These are phyloP conservation scores for Parazoanthus swiftii DNA, from an alignment of 92 coral and sea anemone genomes.

Conservation along the genomic window DNA sequence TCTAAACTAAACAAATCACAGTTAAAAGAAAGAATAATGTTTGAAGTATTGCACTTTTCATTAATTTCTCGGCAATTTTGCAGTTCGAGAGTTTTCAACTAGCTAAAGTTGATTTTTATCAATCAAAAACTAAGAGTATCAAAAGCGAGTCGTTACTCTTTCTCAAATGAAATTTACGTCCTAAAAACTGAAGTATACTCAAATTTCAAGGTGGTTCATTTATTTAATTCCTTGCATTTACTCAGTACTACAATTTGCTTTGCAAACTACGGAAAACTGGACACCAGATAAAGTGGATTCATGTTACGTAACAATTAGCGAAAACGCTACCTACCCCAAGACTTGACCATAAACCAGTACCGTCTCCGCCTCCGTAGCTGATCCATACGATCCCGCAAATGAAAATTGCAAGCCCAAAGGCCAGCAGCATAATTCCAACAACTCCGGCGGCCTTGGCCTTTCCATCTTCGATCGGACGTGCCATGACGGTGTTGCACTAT, in stretches of 20 bases:
- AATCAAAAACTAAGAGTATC: not conserved
- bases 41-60: too few relatives aligned
- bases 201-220: too few relatives aligned
- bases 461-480: conserved; percentile 48
- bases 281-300: not conserved
- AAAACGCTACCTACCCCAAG: conserved; percentile 55
- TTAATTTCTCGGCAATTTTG: too few relatives aligned
- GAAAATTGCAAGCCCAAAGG: conserved; percentile 32
- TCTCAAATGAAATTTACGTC: too few relatives aligned
- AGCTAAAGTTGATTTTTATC: not conserved
- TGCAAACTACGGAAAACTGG: not conserved
- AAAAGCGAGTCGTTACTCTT: not conserved
- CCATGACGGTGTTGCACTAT: not conserved
- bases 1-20: too few relatives aligned
- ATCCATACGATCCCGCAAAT: conserved; percentile 61
- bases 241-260: not conserved
- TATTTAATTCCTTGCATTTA: too few relatives aligned
- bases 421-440: conserved; percentile 48
- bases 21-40: too few relatives aligned
- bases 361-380: conserved; percentile 56
- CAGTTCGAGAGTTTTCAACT: not conserved
- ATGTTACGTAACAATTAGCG: not conserved
- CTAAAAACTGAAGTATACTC: not conserved
- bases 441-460: conserved; percentile 76
- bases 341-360: conserved; percentile 71